Evolutionary conservation across 2,113 vertebrate genomes (phyloP).

Genomic region (Neolamprologus tretocephalus): DNA sequence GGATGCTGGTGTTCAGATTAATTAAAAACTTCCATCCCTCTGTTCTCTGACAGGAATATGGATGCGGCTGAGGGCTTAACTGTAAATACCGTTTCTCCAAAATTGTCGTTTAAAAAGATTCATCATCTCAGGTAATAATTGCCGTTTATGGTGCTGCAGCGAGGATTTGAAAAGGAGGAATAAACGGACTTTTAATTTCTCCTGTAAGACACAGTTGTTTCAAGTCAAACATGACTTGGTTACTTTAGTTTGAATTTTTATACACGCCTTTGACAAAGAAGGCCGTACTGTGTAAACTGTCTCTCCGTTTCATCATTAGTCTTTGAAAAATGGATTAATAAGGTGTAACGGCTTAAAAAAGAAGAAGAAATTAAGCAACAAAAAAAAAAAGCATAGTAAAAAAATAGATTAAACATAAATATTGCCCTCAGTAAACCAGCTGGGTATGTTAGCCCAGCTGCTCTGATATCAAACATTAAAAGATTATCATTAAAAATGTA

Average conservation of each 20-base stretch:
- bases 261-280: not conserved
- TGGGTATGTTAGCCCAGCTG: not conserved
- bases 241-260: not conserved
- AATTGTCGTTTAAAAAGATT: slow-evolving; percentile 12
- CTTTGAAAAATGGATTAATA: not conserved
- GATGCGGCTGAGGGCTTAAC: slow-evolving; percentile 10
- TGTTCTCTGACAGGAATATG: slow-evolving; percentile 31
- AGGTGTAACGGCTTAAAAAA: not conserved
- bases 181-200: not conserved
- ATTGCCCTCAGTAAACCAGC: not conserved
- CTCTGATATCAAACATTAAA: not conserved
- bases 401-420: not conserved
- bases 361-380: not conserved
- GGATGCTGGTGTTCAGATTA: slow-evolving; percentile 28
- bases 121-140: slow-evolving; percentile 5
- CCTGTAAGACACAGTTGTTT: not conserved
- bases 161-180: not conserved
- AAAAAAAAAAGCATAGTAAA: not conserved
- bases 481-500: not conserved
- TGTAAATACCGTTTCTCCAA: slow-evolving; percentile 20
- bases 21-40: slow-evolving; percentile 49
- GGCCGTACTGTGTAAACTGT: not conserved
- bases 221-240: not conserved
- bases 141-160: not conserved
- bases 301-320: not conserved